Base-by-base conservation (phyloP, 2,113 vertebrate species). In the Triplophysa siluroides region DNA sequence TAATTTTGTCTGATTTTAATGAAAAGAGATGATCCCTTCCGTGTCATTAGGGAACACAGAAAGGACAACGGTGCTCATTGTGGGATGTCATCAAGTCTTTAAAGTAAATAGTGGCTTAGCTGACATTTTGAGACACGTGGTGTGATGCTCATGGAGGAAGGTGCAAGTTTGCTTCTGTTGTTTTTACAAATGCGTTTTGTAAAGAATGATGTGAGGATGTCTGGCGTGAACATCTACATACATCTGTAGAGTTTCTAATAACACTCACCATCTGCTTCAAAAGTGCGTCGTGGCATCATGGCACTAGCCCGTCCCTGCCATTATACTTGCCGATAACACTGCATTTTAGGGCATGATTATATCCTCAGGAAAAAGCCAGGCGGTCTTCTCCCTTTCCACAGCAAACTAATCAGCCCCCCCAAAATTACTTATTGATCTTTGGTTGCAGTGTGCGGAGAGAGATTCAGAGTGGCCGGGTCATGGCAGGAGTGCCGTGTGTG, bases 391-490 rank as follows among this genome's bases (percentile, higher is more conserved):
- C 95, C 93, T 93, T 93, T 90, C 92, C 90, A 91, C 92, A 88
- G 93, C 91, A 95, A 96, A 93, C 95, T 98, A 98, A 98, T 99
- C 96, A 96, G 95, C 1, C 95, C 96, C 94, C 95, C 92, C 96
- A 96, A 94, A 98, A 99, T 98, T 96, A 98, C 93, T 98, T 99
- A 99, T 98, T 97, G 97, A 99, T 98, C 94, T 91, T 83, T 54
- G 75, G 60, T 79, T 78, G 64, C 69, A 50, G 74, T 76, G 90
- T 90, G 89, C 89, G 83, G 88, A 92, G 90, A 90, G 89, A 91
- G 93, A 90, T 93, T 93, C 93, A 93, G 91, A 91, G 74, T 21
- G 90, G 85, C 81, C 89, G 90, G 91, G 93, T 95, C 93, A 94
- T 88, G 90, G 93, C 92, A 88, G 91, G 92, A 89, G 88, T 88